phyloP scores from a whole-genome alignment of 2,888 invertebrate genomes.

The Drosophila atroscutellata region DNA sequence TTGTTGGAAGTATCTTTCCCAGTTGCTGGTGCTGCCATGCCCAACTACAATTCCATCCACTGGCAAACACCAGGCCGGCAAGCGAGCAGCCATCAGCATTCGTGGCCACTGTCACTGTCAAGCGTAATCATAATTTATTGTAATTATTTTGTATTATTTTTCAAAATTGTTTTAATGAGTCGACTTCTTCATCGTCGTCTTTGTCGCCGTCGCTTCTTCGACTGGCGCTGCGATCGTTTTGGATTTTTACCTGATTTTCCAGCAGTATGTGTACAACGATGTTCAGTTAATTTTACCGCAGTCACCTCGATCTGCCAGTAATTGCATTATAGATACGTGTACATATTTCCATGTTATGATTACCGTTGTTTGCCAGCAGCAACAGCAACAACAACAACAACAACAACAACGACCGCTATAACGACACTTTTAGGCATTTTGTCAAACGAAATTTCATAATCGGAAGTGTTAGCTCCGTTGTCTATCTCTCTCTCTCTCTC shows the following conservation, averaged over 20 bases:
- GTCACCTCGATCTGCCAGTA: slow-evolving; percentile 74
- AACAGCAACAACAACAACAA: slow-evolving; percentile 20
- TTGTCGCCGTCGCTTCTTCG: slow-evolving; percentile 33
- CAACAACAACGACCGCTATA: slow-evolving; percentile 19
- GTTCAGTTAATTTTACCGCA: slow-evolving; percentile 67
- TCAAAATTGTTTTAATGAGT: slow-evolving; percentile 81
- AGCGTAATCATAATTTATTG: slow-evolving; percentile 82
- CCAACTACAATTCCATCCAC: slow-evolving; percentile 58
- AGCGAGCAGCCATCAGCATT: slow-evolving; percentile 53
- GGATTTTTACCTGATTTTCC: slow-evolving; percentile 64
- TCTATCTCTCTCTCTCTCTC: neutral
- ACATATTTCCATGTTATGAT: slow-evolving; percentile 72
- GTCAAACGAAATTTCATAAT: slow-evolving; percentile 75
- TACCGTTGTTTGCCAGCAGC: slow-evolving; percentile 63
- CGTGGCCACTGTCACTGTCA: slow-evolving; percentile 78
- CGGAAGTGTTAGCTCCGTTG: slow-evolving; percentile 68
- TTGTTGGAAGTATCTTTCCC: slow-evolving; percentile 54
- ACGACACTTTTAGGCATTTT: slow-evolving; percentile 64
- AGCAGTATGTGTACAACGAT: slow-evolving; percentile 37
- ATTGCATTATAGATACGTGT: slow-evolving; percentile 73
- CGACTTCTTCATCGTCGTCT: slow-evolving; percentile 48
- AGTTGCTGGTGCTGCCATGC: slow-evolving; percentile 48
- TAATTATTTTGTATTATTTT: slow-evolving; percentile 82
- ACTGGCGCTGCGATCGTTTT: slow-evolving; percentile 61
- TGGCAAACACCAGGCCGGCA: slow-evolving; percentile 24